Percentiles rank a stretch among this genome's conserved stretches.
Conservation (phyloP, 2,888 invertebrate species). For the Orthosia gothica region DNA sequence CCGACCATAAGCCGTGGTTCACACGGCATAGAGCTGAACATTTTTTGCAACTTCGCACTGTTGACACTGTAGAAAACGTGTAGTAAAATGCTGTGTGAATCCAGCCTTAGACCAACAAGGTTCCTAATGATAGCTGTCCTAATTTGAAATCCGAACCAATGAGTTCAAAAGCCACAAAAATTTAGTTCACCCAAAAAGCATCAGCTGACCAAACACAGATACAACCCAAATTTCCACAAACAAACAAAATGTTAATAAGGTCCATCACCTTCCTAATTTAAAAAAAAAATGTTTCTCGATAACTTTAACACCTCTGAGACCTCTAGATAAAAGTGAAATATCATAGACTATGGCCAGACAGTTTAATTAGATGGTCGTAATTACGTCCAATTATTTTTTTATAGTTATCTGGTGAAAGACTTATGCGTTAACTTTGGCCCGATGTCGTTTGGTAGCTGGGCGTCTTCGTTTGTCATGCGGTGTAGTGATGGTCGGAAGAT, state of each 20-base stretch:
- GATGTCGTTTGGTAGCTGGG: neutral
- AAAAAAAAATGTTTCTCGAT: conserved; percentile 27
- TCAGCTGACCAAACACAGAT: neutral
- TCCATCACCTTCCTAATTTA: conserved; percentile 18
- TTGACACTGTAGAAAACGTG: no score
- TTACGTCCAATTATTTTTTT: conserved; percentile 48
- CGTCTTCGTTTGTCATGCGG: conserved; percentile 18
- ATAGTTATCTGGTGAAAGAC: conserved; percentile 33
- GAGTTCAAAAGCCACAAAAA: neutral
- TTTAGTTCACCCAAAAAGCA: neutral
- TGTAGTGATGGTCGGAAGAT: conserved; percentile 23
- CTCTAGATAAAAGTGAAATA: conserved; percentile 48
- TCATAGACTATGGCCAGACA: conserved; percentile 54
- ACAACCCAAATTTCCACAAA: neutral
- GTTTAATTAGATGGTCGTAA: conserved; percentile 42
- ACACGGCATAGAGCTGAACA: no score
- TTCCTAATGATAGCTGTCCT: neutral
- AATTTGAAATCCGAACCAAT: neutral
- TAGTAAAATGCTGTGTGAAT: no score
- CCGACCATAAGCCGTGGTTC: no score
- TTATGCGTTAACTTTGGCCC: conserved; percentile 43
- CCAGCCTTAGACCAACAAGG: neutral
- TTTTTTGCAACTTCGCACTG: no score
- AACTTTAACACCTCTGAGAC: conserved; percentile 41
- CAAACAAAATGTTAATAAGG: conserved; percentile 9